These are phyloP conservation scores for Sebastes variabilis DNA, from an alignment of 2,797 vertebrate species.

Conservation along the genomic window DNA sequence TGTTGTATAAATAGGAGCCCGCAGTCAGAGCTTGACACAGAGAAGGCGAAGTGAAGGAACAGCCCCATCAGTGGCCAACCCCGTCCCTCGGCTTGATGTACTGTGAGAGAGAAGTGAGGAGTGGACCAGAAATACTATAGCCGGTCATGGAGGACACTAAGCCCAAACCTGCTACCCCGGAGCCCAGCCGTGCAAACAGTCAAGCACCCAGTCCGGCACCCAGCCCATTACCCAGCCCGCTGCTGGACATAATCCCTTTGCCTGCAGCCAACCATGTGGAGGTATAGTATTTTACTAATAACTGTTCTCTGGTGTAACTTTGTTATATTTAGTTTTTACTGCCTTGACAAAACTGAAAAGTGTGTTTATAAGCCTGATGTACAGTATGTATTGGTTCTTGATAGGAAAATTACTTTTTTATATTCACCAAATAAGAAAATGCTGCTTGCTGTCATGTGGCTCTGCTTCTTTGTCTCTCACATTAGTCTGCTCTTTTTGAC, in stretches of 20 bases:
- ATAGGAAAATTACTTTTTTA: background rate
- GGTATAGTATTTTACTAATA: slow-evolving; percentile 59
- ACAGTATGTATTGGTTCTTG: background rate
- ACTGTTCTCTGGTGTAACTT: background rate
- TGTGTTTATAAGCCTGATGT: background rate
- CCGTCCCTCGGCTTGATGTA: slow-evolving; percentile 45
- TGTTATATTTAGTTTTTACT: background rate
- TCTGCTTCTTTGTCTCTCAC: background rate
- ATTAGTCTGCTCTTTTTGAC: background rate
- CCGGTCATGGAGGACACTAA: slow-evolving; percentile 77
- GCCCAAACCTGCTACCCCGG: slow-evolving; percentile 55
- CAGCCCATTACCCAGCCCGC: slow-evolving; percentile 36
- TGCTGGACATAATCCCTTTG: slow-evolving; percentile 55
- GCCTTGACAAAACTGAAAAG: background rate
- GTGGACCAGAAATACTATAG: slow-evolving; percentile 40
- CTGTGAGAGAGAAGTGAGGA: slow-evolving; percentile 42
- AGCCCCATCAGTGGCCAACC: slow-evolving; percentile 57
- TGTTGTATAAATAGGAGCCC: slow-evolving; percentile 23
- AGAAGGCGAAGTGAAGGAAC: slow-evolving; percentile 29
- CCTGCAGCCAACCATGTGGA: slow-evolving; percentile 77
- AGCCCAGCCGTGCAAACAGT: slow-evolving; percentile 47
- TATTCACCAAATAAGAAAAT: background rate
- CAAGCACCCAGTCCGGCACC: slow-evolving; percentile 51
- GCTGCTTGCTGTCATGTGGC: background rate
- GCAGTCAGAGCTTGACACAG: slow-evolving; percentile 18